Evolutionary conservation across 2,888 invertebrate genomes (phyloP).

Genomic region (Agonopterix heracliana): DNA sequence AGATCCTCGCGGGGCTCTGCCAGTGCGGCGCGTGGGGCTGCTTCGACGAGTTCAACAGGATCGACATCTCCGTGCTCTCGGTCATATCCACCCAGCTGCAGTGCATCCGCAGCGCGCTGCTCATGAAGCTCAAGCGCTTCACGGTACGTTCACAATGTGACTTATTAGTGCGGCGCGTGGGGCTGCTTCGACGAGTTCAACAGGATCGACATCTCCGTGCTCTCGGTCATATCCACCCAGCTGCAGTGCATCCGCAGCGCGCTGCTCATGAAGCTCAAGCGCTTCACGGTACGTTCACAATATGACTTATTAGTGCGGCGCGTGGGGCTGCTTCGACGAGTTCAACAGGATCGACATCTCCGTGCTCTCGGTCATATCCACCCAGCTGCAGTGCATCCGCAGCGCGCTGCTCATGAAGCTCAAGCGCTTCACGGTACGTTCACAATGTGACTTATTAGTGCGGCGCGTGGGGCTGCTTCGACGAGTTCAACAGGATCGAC

Average conservation of each 20-base stretch:
- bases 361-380: constrained; percentile 94
- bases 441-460: constrained; percentile 71
- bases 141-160: constrained; percentile 68
- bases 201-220: constrained; percentile 92
- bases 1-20: constrained; percentile 84
- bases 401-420: constrained; percentile 87
- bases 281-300: constrained; percentile 78
- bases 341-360: constrained; percentile 96
- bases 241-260: constrained; percentile 92
- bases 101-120: constrained; percentile 89
- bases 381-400: constrained; percentile 92
- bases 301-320: constrained; percentile 83
- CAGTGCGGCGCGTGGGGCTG: constrained; percentile 97
- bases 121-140: constrained; percentile 84
- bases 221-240: constrained; percentile 95
- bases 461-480: constrained; percentile 97
- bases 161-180: constrained; percentile 92
- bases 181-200: constrained; percentile 98
- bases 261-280: constrained; percentile 82
- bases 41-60: constrained; percentile 96
- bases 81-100: constrained; percentile 95
- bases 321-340: constrained; percentile 98
- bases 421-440: constrained; percentile 81
- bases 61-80: constrained; percentile 93
- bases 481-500: constrained; percentile 95